These are phyloP conservation scores for Nephotettix cincticeps DNA, from an alignment of 1,140 invertebrate genomes.

Conservation along the genomic window DNA sequence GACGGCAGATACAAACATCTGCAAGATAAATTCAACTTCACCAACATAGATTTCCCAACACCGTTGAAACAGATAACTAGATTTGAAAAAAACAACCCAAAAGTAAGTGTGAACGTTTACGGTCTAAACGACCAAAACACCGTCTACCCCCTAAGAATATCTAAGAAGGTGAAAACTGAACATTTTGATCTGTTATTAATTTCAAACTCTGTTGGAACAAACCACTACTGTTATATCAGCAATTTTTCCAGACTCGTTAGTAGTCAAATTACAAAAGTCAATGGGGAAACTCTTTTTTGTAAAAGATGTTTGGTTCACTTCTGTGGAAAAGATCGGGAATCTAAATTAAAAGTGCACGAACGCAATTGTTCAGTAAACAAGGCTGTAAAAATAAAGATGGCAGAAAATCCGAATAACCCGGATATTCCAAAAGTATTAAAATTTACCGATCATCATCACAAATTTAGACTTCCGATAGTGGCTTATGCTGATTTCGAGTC, in stretches of 20 bases:
- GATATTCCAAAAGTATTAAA: conserved; percentile 2
- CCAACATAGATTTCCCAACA: neutral
- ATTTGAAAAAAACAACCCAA: conserved; percentile 6
- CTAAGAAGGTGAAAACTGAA: neutral
- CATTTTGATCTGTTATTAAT: conserved; percentile 19
- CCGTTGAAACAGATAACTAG: neutral
- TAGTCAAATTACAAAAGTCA: neutral
- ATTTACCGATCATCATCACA: neutral
- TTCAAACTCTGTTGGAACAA: neutral
- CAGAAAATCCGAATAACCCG: neutral
- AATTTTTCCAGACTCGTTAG: neutral
- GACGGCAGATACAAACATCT: neutral
- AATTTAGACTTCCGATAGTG: neutral
- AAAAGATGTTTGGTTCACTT: neutral
- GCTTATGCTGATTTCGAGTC: conserved; percentile 13
- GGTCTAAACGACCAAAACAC: neutral
- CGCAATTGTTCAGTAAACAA: neutral
- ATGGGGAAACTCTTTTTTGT: neutral
- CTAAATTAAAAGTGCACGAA: neutral
- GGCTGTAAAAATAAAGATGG: neutral
- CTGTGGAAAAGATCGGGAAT: neutral
- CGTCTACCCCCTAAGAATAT: neutral
- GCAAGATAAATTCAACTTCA: neutral
- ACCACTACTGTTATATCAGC: conserved; percentile 3
- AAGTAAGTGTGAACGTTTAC: conserved; percentile 1